phyloP scores from a whole-genome alignment of 2,797 vertebrate species.

The Rhinichthys osculus region DNA sequence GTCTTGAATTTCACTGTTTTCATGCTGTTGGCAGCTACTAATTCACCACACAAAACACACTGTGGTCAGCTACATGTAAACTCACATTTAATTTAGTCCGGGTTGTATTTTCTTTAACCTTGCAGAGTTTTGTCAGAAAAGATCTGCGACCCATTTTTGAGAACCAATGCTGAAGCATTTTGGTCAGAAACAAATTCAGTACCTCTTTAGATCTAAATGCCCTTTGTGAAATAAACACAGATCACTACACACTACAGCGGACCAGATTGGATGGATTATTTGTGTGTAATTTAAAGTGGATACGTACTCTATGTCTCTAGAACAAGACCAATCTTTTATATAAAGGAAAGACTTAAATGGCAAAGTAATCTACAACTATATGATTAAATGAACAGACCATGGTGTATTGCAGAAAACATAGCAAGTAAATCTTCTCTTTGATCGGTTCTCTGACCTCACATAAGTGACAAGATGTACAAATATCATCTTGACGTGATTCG shows the following conservation, averaged over 20 bases:
- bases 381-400: not conserved
- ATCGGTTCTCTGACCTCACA: not conserved
- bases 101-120: not conserved
- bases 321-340: not conserved
- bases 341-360: not conserved
- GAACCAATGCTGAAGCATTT: not conserved
- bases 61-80: not conserved
- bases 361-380: not conserved
- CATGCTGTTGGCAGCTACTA: not conserved
- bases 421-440: not conserved
- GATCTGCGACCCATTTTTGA: not conserved
- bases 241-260: not conserved
- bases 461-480: not conserved
- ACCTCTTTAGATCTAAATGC: constrained; percentile 1
- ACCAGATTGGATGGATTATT: constrained; percentile 7
- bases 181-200: not conserved
- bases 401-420: not conserved
- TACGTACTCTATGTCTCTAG: not conserved
- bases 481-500: constrained; percentile 7
- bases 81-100: not conserved
- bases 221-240: not conserved
- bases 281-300: constrained; percentile 13
- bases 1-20: not conserved
- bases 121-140: not conserved
- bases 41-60: not conserved